These are phyloP conservation scores for Acomys russatus DNA, from an alignment of 2,797 vertebrate genomes.

Conservation along the genomic window DNA sequence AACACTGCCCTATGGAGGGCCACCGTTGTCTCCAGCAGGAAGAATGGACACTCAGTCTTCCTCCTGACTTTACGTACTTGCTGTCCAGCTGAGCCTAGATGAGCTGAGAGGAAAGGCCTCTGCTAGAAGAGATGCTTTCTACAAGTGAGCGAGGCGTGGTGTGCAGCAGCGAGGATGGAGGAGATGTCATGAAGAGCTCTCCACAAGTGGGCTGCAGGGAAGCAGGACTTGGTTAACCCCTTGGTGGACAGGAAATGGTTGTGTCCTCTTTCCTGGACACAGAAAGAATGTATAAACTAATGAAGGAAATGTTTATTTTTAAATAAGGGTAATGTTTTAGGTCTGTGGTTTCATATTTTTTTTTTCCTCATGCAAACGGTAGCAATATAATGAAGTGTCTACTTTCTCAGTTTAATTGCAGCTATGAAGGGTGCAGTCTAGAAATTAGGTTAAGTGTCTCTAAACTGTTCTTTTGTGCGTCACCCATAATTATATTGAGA, in stretches of 20 bases:
- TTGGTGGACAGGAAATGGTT: constrained; percentile 62
- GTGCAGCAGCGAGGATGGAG: constrained; percentile 58
- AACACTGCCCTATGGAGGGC: constrained; percentile 86
- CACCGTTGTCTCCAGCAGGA: constrained; percentile 82
- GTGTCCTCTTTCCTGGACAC: constrained; percentile 69
- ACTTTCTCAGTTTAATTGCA: constrained; percentile 73
- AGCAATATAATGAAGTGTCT: constrained; percentile 75
- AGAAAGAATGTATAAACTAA: constrained; percentile 80
- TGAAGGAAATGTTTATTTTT: constrained; percentile 84
- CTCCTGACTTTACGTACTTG: constrained; percentile 64
- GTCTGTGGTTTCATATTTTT: constrained; percentile 73
- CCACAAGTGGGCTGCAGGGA: constrained; percentile 43
- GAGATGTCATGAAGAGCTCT: constrained; percentile 41
- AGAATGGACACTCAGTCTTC: constrained; percentile 53
- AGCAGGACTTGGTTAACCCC: constrained; percentile 59
- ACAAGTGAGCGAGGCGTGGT: constrained; percentile 42
- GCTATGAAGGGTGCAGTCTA: constrained; percentile 64
- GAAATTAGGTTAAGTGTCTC: constrained; percentile 75
- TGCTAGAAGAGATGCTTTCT: constrained; percentile 68
- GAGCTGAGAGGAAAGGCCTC: constrained; percentile 60
- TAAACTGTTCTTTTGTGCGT: constrained; percentile 72
- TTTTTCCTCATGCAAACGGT: constrained; percentile 69
- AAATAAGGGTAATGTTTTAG: constrained; percentile 78
- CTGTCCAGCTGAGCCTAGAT: constrained; percentile 43
- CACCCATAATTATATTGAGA: constrained; percentile 65